Evolutionary conservation across 2,888 invertebrate species (phyloP).

Genomic region (Amphipoea lucens): DNA sequence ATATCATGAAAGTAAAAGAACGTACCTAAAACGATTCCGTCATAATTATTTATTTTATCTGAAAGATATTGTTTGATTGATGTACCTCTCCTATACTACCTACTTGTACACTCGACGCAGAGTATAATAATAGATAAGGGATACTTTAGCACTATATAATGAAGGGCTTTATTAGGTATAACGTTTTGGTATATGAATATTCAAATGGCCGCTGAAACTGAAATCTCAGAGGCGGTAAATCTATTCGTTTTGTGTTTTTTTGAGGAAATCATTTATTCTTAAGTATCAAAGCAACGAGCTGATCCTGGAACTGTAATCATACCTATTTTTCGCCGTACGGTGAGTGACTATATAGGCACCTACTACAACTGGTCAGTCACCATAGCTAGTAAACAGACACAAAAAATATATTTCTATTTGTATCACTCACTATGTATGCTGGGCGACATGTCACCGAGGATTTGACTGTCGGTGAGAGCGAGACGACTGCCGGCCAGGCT

Average conservation of each 20-base stretch:
- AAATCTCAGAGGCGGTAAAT: background rate
- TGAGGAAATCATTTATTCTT: background rate
- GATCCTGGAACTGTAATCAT: background rate
- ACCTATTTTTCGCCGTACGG: background rate
- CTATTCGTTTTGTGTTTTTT: background rate
- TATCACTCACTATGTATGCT: constrained; percentile 80
- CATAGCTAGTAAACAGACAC: background rate
- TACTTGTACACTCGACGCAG: background rate
- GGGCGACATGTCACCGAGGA: constrained; percentile 70
- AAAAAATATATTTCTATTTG: background rate
- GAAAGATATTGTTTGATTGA: background rate
- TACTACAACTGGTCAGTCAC: background rate
- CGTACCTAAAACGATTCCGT: background rate
- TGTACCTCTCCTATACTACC: background rate
- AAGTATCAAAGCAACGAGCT: background rate
- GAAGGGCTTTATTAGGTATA: background rate
- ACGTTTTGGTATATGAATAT: background rate
- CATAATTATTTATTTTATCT: background rate
- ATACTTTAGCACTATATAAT: background rate
- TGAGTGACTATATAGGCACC: background rate
- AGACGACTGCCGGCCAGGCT: constrained; percentile 76
- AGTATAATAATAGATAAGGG: background rate
- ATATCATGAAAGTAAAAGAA: background rate
- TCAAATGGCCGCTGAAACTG: constrained; percentile 8
- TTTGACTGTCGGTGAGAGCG: constrained; percentile 71